Conservation (phyloP, 2,797 vertebrate species). For the Enteromius mattozi region DNA sequence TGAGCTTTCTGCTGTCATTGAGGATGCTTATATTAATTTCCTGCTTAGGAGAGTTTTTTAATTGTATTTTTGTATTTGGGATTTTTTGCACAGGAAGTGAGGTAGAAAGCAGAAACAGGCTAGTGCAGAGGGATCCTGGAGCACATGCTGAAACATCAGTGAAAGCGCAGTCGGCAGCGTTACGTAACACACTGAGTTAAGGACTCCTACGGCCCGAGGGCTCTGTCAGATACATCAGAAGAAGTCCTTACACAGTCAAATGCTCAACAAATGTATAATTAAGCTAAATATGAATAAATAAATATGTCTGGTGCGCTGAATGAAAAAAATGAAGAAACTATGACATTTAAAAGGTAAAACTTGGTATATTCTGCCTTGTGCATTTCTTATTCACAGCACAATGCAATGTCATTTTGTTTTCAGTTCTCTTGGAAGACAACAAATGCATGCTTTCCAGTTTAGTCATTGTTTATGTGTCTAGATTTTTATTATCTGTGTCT, state of each 20-base stretch:
- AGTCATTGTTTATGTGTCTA: background rate
- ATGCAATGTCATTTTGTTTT: background rate
- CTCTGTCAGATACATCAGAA: constrained; percentile 3
- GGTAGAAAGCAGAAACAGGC: background rate
- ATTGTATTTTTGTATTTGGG: background rate
- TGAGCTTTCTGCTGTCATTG: background rate
- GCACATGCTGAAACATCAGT: constrained; percentile 29
- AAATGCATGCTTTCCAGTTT: background rate
- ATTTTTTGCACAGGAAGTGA: constrained; percentile 14
- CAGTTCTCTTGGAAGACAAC: background rate
- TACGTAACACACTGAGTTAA: constrained; percentile 11
- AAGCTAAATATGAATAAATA: constrained; percentile 2
- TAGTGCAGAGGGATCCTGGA: constrained; percentile 7
- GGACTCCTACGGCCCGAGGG: constrained; percentile 3
- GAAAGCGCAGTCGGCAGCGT: constrained; percentile 19
- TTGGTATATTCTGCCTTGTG: background rate
- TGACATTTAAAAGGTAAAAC: background rate
- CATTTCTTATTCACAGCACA: background rate
- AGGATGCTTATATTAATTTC: background rate
- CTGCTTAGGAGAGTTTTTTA: background rate
- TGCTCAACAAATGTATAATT: constrained; percentile 14
- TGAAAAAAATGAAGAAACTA: background rate
- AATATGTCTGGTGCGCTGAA: background rate
- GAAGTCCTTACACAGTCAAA: constrained; percentile 5
- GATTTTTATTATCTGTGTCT: background rate